Evolutionary conservation across 2,797 vertebrate genomes (phyloP).

Genomic region (Thripadectes ignobilis): DNA sequence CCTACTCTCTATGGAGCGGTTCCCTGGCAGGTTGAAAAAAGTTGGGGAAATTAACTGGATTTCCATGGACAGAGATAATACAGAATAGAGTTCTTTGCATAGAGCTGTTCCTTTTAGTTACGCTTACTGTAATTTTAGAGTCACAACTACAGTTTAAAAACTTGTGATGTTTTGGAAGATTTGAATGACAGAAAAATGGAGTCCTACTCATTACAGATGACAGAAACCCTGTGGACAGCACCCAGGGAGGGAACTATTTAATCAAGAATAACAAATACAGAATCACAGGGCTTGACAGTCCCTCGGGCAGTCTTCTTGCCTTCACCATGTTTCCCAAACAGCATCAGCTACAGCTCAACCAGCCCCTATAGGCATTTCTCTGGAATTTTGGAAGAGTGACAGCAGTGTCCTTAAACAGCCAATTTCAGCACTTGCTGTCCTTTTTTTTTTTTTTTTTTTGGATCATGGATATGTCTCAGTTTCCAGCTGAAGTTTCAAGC

Average conservation of each 20-base stretch:
- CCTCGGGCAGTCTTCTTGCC: background rate
- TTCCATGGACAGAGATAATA: background rate
- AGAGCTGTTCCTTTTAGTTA: background rate
- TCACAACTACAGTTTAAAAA: background rate
- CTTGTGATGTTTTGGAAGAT: background rate
- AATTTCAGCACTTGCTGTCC: background rate
- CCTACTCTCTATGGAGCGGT: background rate
- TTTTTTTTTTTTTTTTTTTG: background rate
- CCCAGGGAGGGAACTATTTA: background rate
- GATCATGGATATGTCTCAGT: accelerated
- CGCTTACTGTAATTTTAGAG: background rate
- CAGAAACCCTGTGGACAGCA: background rate
- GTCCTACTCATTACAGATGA: background rate
- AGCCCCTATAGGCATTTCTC: background rate
- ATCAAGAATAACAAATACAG: slow-evolving; percentile 16
- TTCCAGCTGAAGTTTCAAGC: background rate
- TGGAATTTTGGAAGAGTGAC: background rate
- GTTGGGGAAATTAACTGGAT: background rate
- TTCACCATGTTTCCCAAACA: background rate
- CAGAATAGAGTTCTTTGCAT: background rate
- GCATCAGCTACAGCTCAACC: background rate
- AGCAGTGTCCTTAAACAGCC: background rate
- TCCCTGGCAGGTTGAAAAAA: background rate
- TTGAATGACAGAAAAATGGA: background rate
- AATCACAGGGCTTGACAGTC: slow-evolving; percentile 3